Evolutionary conservation across 2,888 invertebrate species (phyloP), one percentile per base, ranked within the genome.

Genomic region (Nymphalis c-album): DNA sequence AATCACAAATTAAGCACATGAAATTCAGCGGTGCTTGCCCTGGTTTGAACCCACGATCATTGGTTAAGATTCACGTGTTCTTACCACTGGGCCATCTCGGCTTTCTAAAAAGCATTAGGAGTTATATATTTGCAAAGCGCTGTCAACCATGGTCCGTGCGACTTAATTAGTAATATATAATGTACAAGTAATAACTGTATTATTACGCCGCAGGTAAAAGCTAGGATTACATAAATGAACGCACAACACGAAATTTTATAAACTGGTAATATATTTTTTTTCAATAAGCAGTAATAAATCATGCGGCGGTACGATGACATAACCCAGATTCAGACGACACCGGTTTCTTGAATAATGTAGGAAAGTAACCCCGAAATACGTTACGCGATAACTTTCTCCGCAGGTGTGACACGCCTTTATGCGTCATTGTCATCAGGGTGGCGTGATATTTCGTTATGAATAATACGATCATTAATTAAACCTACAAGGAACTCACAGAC

Each of bases 361-460:
- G 71, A 71, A 66, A 69, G 69, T 69, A 35, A n/a, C 48, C 46
- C 48, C 66, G n/a, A 71, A 63, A 61, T 40, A 0, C 26, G 57
- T 48, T 60, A 61, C 63, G 67, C 60, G 48, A 47, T 51, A 45
- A 63, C 71, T 71, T 71, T 71, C 71, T 67, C 69, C 13, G 53
- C 69, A 71, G 67, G 71, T 69, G 71, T 69, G 71, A 46, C 67
- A 61, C 64, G 60, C 57, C 69, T 69, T 69, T 59, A 66, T 71
- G 66, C 60, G 66, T 71, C 66, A 71, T 47, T 70, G 16, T 17
- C 17, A 10, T 26, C 16, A 55, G 55, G n/a, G 55, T 31, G 55
- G 31, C 31, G 26, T 31, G 47, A 26, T 48, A 31, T 16, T 61
- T 61, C 5, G 17, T 35, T 51, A n/a, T 51, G 35, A 50, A 16